Base-by-base conservation (phyloP, 2,797 vertebrate species). In the Tamandua tetradactyla region DNA sequence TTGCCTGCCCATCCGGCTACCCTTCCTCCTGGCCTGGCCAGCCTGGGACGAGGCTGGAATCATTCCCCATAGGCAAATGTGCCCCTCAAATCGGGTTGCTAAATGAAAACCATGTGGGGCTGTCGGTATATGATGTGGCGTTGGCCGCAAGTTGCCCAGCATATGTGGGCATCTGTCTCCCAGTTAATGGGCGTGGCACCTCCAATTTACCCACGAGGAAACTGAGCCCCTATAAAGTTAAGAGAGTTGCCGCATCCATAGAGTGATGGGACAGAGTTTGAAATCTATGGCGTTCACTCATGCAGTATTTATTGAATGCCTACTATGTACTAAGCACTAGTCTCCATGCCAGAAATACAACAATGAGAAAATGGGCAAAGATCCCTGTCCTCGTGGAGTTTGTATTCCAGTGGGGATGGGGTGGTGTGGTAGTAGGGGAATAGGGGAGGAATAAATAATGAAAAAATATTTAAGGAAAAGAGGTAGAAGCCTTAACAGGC, bases 71-170 rank as follows among this genome's bases (percentile, higher is more conserved):
- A 37, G 40, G 69, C 78, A 42, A 68, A 49, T 4, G 61, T 87
- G 17, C 17, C 62, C 18, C 18, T 40, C 55, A 20, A 4, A n/a
- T 6, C 5, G 22, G 37, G 25, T 62, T n/a, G 35, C 20, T n/a
- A n/a, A 71, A 27, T n/a, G 52, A 47, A n/a, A 35, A 47, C 27
- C 17, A 35, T 9, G 49, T 12, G 13, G 30, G 37, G 11, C 64
- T 4, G 7, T 30, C 27, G 3, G 27, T 22, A n/a, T 13, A 12
- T 7, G 17, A 23, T 3, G 22, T 5, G 25, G 55, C 0, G 14
- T 35, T 32, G 47, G 47, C 47, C 47, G 14, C 47, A 10, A 23
- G 11, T n/a, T 37, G 35, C n/a, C 62, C 59, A 30, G 62, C 47
- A 10, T 1, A 15, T 4, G 18, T 18, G 1, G 9, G 30, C 35